Conservation (phyloP, 2,113 vertebrate genomes). For the Psephotus haematonotus region DNA sequence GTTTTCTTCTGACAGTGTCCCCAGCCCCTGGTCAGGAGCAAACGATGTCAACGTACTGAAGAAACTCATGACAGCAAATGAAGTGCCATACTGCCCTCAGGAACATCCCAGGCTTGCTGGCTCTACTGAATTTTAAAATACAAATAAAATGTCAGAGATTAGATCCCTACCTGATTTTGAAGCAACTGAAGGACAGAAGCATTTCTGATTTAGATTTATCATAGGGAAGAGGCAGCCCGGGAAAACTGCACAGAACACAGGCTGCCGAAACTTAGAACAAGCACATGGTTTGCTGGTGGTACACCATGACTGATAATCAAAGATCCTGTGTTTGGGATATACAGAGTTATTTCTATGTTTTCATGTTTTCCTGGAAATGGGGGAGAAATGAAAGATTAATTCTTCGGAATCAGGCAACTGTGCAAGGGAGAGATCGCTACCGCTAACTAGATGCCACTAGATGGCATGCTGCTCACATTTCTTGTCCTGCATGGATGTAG, state of each 20-base stretch:
- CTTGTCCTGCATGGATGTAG: rapidly evolving
- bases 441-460: neutral
- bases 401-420: neutral
- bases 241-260: neutral
- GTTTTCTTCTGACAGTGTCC: neutral
- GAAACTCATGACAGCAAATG: neutral
- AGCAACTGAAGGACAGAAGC: neutral
- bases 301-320: rapidly evolving
- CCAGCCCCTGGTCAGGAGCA: neutral
- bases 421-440: neutral
- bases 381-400: neutral
- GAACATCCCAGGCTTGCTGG: neutral
- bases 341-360: neutral
- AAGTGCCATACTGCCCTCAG: neutral
- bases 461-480: neutral
- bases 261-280: neutral
- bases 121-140: neutral
- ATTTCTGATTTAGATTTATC: neutral
- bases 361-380: neutral
- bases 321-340: neutral
- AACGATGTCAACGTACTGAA: neutral
- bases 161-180: neutral
- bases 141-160: neutral
- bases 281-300: neutral
- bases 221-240: neutral